Conservation (phyloP, 2,113 vertebrate species). For the Ceyx margarethae region DNA sequence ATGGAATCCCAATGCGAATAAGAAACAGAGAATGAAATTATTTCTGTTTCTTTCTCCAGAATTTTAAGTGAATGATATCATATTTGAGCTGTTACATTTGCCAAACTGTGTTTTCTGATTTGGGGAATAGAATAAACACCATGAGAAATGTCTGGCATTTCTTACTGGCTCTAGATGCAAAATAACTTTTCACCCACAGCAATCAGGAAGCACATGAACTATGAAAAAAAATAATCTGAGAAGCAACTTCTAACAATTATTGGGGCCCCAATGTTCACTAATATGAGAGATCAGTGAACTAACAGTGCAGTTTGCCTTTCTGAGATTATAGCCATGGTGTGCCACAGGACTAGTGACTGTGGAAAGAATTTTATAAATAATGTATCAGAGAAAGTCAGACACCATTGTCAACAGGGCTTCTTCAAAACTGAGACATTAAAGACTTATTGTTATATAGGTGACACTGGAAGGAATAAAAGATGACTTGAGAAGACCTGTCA, state of each 20-base stretch:
- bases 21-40: neutral
- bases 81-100: conserved; percentile 23
- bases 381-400: conserved; percentile 60
- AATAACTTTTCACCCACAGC: conserved; percentile 32
- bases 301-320: conserved; percentile 45
- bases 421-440: conserved; percentile 41
- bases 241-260: conserved; percentile 62
- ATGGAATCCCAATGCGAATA: neutral
- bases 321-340: conserved; percentile 54
- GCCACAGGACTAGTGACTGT: conserved; percentile 44
- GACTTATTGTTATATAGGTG: conserved; percentile 54
- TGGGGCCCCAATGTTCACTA: conserved; percentile 34
- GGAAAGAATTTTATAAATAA: conserved; percentile 71
- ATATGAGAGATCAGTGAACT: conserved; percentile 63
- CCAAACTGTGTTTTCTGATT: conserved; percentile 22
- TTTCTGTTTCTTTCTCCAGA: neutral
- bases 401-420: conserved; percentile 44
- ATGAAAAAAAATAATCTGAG: conserved; percentile 72
- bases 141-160: neutral
- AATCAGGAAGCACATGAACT: conserved; percentile 66
- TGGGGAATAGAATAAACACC: conserved; percentile 22
- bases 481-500: neutral
- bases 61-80: neutral
- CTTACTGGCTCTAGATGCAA: neutral
- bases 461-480: conserved; percentile 59